Base-by-base conservation (phyloP, 2,113 vertebrate genomes). In the Ploceus nigricollis region DNA sequence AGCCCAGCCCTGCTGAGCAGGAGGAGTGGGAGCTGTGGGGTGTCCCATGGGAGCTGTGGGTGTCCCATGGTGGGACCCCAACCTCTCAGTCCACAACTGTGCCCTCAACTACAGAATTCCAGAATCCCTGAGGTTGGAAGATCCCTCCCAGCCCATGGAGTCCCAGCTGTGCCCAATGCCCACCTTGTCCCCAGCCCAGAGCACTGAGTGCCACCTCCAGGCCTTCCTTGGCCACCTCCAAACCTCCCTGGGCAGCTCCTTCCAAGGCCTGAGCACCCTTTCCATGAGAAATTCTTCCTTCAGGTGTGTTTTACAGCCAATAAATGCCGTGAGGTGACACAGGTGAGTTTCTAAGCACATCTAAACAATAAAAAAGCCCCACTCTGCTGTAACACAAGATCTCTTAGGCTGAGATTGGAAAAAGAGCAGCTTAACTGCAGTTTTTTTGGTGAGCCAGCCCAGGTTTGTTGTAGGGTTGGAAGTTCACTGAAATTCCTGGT, bases 111-210 rank as follows among this genome's bases (percentile, higher is more conserved):
- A 5, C 72, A 28, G 15, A 72, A 73, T 51, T 4, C 39, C 39
- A 3, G 3, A 1, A n/a, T 45, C 7, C 8, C 15, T 13, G 45
- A 2, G 7, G 24, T 0, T 82, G 78, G 60, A 14, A 47, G 12
- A 75, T 28, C 33, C 27, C 37, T 65, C 8, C 60, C 37, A 51
- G 69, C 33, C 15, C 51, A 19, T 0, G 8, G 0, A 65, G 51
- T 14, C 4, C 50, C 3, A 77, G 56, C 35, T 35, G 75, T 87
- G 56, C 47, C 44, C 13, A 0, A 13, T 47, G 3, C 8, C 21
- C 76, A 37, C 76, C 57, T 23, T 37, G 42, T 28, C 11, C 35
- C 76, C 66, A 31, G 56, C 65, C 65, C 75, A 71, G 57, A 64
- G 76, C 85, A 0, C 68, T 65, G 6, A 81, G 77, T 73, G 69